Percentiles rank a stretch among this genome's conserved stretches.
phyloP scores from a whole-genome alignment of 2,797 vertebrate species.

The Bothrops alternatus region DNA sequence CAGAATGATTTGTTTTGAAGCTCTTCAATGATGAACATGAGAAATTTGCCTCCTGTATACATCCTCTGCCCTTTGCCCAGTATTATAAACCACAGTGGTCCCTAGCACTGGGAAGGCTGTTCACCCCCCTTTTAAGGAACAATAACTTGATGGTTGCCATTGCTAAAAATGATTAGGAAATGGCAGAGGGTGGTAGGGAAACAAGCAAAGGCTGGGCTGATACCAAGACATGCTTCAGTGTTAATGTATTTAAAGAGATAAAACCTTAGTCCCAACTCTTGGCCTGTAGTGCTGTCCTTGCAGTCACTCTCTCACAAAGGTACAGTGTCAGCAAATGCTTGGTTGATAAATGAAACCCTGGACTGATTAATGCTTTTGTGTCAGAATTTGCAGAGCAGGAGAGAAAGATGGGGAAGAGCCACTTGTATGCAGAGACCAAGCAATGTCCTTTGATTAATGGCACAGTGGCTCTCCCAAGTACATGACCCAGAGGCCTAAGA shows the following conservation, averaged over 20 bases:
- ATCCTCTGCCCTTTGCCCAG: background rate
- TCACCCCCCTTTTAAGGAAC: background rate
- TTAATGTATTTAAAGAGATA: no score
- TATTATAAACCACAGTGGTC: background rate
- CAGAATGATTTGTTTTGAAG: background rate
- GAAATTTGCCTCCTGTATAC: background rate
- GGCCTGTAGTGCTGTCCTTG: background rate
- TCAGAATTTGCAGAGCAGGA: background rate
- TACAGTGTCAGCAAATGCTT: constrained; percentile 9
- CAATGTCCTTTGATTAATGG: constrained; percentile 23
- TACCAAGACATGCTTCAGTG: background rate
- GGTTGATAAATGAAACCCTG: constrained; percentile 24
- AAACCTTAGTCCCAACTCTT: background rate
- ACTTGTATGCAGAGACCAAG: background rate
- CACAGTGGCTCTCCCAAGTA: background rate
- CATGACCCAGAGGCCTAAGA: background rate
- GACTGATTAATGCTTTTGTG: constrained; percentile 26
- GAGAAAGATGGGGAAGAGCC: background rate
- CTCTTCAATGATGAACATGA: background rate
- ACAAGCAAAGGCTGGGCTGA: no score
- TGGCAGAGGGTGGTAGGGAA: background rate
- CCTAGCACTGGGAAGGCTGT: background rate
- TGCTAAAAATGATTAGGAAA: background rate
- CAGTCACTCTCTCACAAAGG: background rate
- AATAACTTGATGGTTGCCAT: background rate